phyloP scores from a whole-genome alignment of 2,888 invertebrate genomes.

The Exocentrus adspersus region DNA sequence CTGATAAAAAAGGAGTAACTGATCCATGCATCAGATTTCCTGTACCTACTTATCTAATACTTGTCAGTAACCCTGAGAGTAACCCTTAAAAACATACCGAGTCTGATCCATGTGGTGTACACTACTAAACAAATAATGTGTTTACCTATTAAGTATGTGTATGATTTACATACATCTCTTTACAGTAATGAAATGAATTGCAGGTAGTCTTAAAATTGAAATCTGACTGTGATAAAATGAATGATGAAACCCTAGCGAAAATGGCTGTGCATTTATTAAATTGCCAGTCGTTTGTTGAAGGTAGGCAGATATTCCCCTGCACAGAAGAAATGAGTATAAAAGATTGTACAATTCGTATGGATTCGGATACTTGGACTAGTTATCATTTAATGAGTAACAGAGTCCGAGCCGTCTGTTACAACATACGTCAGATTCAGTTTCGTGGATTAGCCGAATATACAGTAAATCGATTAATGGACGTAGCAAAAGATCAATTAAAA shows the following conservation, averaged over 20 bases:
- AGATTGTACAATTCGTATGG: constrained; percentile 74
- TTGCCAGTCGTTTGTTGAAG: constrained; percentile 73
- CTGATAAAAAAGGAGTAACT: no score
- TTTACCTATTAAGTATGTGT: no score
- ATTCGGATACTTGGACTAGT: constrained; percentile 74
- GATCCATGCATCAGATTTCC: no score
- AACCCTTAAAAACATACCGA: no score
- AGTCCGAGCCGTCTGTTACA: constrained; percentile 75
- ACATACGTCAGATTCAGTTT: constrained; percentile 72
- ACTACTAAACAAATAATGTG: no score
- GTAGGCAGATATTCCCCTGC: constrained; percentile 70
- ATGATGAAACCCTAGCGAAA: constrained; percentile 74
- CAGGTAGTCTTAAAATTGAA: constrained; percentile 71
- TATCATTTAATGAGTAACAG: constrained; percentile 75
- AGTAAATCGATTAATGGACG: constrained; percentile 71
- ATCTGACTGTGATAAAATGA: constrained; percentile 69
- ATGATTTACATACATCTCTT: no score
- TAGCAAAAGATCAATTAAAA: constrained; percentile 58
- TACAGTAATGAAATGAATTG: constrained; percentile 11
- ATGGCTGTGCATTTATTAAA: constrained; percentile 74
- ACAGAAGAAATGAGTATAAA: constrained; percentile 71
- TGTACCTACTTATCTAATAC: no score
- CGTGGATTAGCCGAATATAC: constrained; percentile 72
- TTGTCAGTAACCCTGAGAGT: no score
- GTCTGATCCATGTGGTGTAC: no score